Evolutionary conservation across 2,888 invertebrate species (phyloP).

Genomic region (Dasypogon diadema): DNA sequence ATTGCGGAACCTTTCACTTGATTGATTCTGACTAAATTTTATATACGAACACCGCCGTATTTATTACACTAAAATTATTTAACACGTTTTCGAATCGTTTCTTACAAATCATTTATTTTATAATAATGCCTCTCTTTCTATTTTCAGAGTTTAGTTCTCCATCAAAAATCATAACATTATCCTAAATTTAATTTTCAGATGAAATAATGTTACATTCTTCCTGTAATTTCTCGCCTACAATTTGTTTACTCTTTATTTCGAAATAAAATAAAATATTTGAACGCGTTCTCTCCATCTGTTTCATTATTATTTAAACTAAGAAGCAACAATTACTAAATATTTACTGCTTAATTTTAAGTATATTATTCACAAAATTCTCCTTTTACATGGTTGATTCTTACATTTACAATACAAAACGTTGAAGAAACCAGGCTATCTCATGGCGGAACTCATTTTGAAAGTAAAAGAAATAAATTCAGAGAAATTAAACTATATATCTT

Average conservation of each 20-base stretch:
- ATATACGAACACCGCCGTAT: no score
- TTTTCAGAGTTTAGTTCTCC: neutral
- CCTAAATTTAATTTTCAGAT: neutral
- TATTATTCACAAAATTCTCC: neutral
- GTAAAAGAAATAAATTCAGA: slow-evolving; percentile 16
- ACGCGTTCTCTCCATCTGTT: neutral
- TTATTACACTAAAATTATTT: slow-evolving; percentile 44
- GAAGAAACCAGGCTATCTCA: neutral
- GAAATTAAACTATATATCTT: slow-evolving; percentile 28
- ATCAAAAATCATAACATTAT: neutral
- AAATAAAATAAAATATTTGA: slow-evolving; percentile 26
- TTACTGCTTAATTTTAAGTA: neutral
- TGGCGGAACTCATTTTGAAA: neutral
- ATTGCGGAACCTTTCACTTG: slow-evolving; percentile 32
- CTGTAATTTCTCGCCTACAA: slow-evolving; percentile 4
- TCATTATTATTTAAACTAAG: slow-evolving; percentile 8
- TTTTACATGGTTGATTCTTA: no score
- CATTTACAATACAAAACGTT: neutral
- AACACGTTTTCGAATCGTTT: slow-evolving; percentile 28
- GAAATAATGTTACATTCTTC: neutral
- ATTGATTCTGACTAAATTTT: slow-evolving; percentile 6
- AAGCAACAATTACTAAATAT: slow-evolving; percentile 21
- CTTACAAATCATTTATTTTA: slow-evolving; percentile 13
- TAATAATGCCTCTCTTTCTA: no score
- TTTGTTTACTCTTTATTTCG: neutral